Evolutionary conservation across 2,888 invertebrate genomes (phyloP), one percentile per base, ranked within the genome.

Genomic region (Drosophila affinis): DNA sequence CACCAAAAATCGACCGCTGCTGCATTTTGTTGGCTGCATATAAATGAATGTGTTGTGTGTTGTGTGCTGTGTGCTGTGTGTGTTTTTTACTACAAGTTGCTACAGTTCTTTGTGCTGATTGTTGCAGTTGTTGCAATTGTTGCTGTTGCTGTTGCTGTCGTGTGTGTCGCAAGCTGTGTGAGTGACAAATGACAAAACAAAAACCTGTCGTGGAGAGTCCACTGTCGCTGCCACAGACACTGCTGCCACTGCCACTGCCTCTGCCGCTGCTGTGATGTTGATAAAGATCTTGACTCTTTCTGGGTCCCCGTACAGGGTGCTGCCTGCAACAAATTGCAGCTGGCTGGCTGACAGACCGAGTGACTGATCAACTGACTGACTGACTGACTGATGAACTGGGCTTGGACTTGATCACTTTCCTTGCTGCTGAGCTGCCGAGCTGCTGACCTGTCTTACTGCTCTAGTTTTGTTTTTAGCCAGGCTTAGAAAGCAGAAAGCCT

Each of bases 151-250:
- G 61, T 57, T 76, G 68, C 64, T 76, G 73, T 78, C 75, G 79
- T 84, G 79, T 85, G 78, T 85, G 76, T 89, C 74, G 87, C 79
- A 87, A 87, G 85, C 87, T 87, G 90, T 88, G 83, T 91, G 91
- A 91, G 91, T 91, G 91, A 91, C 91, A 91, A 91, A 91, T 91
- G 91, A 91, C 91, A 91, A 91, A 91, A 89, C 88, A 90, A 91
- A 90, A 91, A 91, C 91, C 91, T 91, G 91, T 91, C 91, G 91
- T 91, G 90, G 91, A 88, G 87, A 87, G 83, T 77, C 78, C 39
- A 18, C 14, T 29, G 44, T 24, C 5, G 39, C 49, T 29, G 56
- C 45, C 73, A 83, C 14, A 29, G 44, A 17, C 3, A 39, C 48
- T 48, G 56, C 45, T 74, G 84, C 21, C 2, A 2, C 85, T 34